A percentile compares a stretch with the other conserved stretches of the same genome.
phyloP scores from a whole-genome alignment of 2,113 vertebrate species.

The Stomatorhinus ivindoensis region DNA sequence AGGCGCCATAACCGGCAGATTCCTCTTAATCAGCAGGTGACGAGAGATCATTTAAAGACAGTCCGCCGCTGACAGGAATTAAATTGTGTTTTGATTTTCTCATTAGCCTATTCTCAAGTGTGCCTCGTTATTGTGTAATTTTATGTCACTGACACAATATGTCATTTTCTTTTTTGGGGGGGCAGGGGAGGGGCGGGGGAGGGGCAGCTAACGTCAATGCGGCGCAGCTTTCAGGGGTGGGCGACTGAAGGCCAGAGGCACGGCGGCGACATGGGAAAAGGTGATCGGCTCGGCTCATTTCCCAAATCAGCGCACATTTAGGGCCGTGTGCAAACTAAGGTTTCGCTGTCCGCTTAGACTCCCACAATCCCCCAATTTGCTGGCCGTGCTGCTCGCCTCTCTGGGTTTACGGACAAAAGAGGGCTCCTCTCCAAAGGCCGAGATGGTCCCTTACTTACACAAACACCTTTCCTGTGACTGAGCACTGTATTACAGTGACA shows the following conservation, averaged over 20 bases:
- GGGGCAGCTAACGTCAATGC: neutral
- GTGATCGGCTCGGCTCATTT: constrained; percentile 27
- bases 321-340: constrained; percentile 48
- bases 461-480: neutral
- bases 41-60: constrained; percentile 66
- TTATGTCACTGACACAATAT: constrained; percentile 56
- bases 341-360: constrained; percentile 51
- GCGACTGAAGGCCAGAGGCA: constrained; percentile 1
- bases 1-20: constrained; percentile 57
- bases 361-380: constrained; percentile 53
- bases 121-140: constrained; percentile 68
- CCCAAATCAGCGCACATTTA: constrained; percentile 25
- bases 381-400: constrained; percentile 50
- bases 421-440: neutral
- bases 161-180: constrained; percentile 50
- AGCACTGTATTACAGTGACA: neutral
- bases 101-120: constrained; percentile 76
- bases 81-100: constrained; percentile 82
- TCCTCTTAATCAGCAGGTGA: constrained; percentile 65
- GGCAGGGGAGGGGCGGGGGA: neutral
- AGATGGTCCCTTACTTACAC: neutral
- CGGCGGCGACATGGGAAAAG: constrained; percentile 12
- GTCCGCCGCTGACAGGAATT: constrained; percentile 68
- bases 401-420: constrained; percentile 29
- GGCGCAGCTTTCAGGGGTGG: neutral